phyloP scores from a whole-genome alignment of 2,797 vertebrate genomes.

The Rhincodon typus region DNA sequence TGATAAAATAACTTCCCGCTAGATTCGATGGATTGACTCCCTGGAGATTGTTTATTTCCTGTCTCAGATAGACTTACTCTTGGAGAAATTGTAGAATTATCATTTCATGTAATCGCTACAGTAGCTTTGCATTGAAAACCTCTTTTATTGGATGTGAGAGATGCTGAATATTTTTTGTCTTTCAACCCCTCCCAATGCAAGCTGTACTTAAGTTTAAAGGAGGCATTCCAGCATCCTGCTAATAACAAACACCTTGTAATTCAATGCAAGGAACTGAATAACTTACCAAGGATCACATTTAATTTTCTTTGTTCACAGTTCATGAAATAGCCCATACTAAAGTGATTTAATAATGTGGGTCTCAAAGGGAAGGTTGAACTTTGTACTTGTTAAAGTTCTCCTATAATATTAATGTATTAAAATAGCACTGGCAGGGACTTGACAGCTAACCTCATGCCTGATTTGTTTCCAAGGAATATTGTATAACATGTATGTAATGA shows the following conservation, averaged over 20 bases:
- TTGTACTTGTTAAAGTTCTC: background rate
- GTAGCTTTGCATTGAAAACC: background rate
- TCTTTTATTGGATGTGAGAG: background rate
- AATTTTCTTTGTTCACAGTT: background rate
- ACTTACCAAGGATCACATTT: slow-evolving; percentile 3
- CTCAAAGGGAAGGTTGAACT: background rate
- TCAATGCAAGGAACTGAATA: background rate
- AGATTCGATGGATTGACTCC: background rate
- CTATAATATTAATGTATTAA: background rate
- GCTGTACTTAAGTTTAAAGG: background rate
- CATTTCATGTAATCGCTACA: background rate
- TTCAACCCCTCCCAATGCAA: background rate
- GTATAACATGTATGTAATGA: background rate
- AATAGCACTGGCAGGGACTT: background rate
- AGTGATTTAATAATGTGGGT: background rate
- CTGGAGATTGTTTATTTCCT: background rate
- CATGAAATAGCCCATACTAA: background rate
- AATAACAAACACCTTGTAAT: background rate
- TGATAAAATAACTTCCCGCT: background rate
- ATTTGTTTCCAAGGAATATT: background rate
- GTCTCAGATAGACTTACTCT: background rate
- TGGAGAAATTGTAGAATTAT: background rate
- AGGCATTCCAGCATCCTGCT: background rate
- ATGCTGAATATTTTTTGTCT: background rate
- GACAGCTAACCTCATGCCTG: background rate